Evolutionary conservation across 2,797 vertebrate genomes (phyloP).

Genomic region (Agapornis canus): DNA sequence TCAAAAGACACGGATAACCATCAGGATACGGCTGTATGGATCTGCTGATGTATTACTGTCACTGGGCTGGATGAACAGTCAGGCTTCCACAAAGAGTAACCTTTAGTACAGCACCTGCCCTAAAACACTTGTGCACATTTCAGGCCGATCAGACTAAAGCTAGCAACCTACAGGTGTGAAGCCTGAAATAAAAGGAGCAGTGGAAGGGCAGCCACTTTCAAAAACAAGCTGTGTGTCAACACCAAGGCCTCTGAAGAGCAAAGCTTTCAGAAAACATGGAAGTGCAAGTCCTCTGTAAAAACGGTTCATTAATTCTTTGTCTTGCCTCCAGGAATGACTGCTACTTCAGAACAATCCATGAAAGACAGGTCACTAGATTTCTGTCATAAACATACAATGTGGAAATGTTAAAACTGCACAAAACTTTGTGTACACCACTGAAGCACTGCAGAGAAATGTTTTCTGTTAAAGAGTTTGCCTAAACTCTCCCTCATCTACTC

Average conservation of each 20-base stretch:
- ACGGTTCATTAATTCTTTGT: constrained; percentile 72
- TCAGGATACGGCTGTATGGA: constrained; percentile 61
- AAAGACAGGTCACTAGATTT: not conserved
- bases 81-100: constrained; percentile 45
- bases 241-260: constrained; percentile 64
- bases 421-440: not conserved
- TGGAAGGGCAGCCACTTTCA: constrained; percentile 61
- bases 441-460: not conserved
- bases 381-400: not conserved
- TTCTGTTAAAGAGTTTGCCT: not conserved
- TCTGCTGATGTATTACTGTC: constrained; percentile 53
- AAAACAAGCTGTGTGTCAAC: constrained; percentile 53
- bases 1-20: constrained; percentile 60
- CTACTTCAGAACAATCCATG: constrained; percentile 65
- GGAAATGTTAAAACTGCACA: not conserved
- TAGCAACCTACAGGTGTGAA: constrained; percentile 66
- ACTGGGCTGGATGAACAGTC: constrained; percentile 3
- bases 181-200: constrained; percentile 71
- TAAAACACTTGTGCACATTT: not conserved
- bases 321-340: constrained; percentile 8
- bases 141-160: constrained; percentile 48
- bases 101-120: constrained; percentile 28
- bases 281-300: constrained; percentile 57
- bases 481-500: not conserved
- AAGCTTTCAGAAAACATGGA: constrained; percentile 78